Evolutionary conservation across 2,888 invertebrate genomes (phyloP), one percentile per base, ranked within the genome.

Genomic region (Idaea dimidiata): DNA sequence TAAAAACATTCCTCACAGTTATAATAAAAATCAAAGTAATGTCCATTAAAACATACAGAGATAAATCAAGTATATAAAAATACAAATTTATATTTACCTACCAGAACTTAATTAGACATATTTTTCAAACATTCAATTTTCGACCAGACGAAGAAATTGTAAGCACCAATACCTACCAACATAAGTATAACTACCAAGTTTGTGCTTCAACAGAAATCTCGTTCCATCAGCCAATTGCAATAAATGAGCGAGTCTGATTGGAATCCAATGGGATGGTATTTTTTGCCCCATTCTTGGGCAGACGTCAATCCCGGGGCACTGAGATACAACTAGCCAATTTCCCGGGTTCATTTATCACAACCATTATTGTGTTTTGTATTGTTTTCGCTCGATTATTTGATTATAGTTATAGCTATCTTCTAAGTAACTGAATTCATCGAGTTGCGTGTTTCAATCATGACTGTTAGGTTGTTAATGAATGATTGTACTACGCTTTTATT

Each of bases 191-290:
- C 8, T 43, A 43, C 43, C 43, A 10, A 43, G 73, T 76, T 76
- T 72, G 75, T 76, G 79, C 80, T 80, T 79, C 78, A 74, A 75
- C 74, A 74, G 75, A 78, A 83, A 82, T 83, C 82, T 79, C 80
- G 76, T 79, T 81, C 81, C 76, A 79, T 85, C 86, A 82, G 81
- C 78, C 85, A 83, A 84, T 85, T 84, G 84, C 85, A 81, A 84
- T 86, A 86, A 85, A 84, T 84, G 86, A 85, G 80, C 78, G 78
- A 77, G 77, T 77, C 84, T 87, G 86, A 86, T 87, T 87, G 86
- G 82, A 84, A 84, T 84, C 82, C 82, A 82, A 82, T 79, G 81
- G 81, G 79, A 82, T 82, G 81, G 75, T 77, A 79, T 83, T 86
- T 84, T 83, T 85, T 81, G 77, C 79, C 74, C 72, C 74, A 66